These are phyloP conservation scores for Amphibalanus amphitrite DNA, from an alignment of 1,140 invertebrate species.

Conservation along the genomic window DNA sequence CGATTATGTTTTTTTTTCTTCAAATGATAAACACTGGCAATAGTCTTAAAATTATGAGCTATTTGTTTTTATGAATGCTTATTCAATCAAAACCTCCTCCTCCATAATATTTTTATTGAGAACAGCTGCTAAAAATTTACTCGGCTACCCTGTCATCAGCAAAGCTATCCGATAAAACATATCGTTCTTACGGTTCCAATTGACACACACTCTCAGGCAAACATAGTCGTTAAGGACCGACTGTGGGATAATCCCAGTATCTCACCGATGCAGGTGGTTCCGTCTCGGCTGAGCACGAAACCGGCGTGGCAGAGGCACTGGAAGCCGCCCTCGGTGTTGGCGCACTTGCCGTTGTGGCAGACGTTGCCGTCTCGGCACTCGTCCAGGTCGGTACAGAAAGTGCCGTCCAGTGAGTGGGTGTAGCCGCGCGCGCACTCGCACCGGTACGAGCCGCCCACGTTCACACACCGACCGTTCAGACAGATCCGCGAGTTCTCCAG, in stretches of 20 bases:
- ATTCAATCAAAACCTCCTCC: no score
- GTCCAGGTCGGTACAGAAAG: slow-evolving; percentile 49
- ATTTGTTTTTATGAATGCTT: no score
- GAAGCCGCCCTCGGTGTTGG: slow-evolving; percentile 58
- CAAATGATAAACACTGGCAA: no score
- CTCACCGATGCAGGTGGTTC: slow-evolving; percentile 56
- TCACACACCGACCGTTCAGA: slow-evolving; percentile 51
- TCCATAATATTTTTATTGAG: no score
- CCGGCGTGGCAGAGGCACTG: slow-evolving; percentile 61
- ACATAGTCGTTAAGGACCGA: slow-evolving; percentile 3
- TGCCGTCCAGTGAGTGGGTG: slow-evolving; percentile 40
- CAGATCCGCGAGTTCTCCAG: slow-evolving; percentile 59
- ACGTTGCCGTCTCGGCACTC: slow-evolving; percentile 65
- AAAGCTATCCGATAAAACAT: background rate
- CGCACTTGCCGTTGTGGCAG: slow-evolving; percentile 67
- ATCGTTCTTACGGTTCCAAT: background rate
- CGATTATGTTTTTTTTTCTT: no score
- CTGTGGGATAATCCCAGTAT: no score
- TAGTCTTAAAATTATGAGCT: background rate
- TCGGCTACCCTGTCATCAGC: background rate
- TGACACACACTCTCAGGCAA: no score
- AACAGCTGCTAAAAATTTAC: no score
- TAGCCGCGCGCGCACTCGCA: slow-evolving; percentile 61
- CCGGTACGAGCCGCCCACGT: slow-evolving; percentile 50
- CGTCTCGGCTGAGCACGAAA: slow-evolving; percentile 50